Conservation (phyloP, 2,113 vertebrate species). For the Prolemur simus region DNA sequence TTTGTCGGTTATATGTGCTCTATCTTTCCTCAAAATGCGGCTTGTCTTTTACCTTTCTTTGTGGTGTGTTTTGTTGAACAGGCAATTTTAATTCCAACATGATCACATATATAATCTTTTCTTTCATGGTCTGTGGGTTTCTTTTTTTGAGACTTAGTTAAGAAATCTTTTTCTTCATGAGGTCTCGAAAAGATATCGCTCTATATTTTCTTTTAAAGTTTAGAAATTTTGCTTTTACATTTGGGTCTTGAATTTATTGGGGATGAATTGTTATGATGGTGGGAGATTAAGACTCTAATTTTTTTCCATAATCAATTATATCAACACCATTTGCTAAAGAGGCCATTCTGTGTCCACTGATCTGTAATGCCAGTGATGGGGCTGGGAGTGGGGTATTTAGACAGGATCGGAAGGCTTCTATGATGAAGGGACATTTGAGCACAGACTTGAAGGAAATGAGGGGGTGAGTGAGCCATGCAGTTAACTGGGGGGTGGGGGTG, state of each 20-base stretch:
- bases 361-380: not conserved
- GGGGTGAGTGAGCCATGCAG: not conserved
- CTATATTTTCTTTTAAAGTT: not conserved
- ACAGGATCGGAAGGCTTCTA: not conserved
- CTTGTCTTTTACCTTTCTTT: not conserved
- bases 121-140: not conserved
- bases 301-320: not conserved
- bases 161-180: not conserved
- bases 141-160: not conserved
- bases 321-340: not conserved
- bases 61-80: not conserved
- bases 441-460: not conserved
- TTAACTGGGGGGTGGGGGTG: not conserved
- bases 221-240: not conserved
- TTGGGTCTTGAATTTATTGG: not conserved
- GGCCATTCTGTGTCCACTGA: not conserved
- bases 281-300: not conserved
- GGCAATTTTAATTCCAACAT: not conserved
- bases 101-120: not conserved
- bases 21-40: not conserved
- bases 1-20: not conserved
- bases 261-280: not conserved
- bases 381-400: too few species aligned
- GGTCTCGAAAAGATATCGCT: not conserved
- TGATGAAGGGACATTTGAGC: not conserved